phyloP scores from a whole-genome alignment of 2,888 invertebrate genomes.

The Nemoura dubitans region DNA sequence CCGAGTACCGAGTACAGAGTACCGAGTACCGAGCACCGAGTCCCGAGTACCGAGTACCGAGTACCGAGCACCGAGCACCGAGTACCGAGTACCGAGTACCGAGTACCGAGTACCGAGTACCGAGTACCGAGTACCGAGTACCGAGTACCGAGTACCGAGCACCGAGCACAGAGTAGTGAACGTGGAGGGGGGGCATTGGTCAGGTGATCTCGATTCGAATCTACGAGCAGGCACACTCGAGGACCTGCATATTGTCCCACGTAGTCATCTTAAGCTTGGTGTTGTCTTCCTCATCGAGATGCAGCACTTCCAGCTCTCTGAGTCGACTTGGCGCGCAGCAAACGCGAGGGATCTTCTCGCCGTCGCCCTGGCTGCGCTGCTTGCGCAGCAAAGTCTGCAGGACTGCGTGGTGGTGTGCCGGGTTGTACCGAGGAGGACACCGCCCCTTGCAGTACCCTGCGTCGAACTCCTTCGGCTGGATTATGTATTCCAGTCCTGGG shows the following conservation, averaged over 20 bases:
- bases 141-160: too few species aligned
- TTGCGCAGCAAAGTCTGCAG: slow-evolving; percentile 74
- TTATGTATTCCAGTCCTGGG: slow-evolving; percentile 70
- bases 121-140: too few species aligned
- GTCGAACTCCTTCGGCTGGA: slow-evolving; percentile 75
- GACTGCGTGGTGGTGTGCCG: slow-evolving; percentile 75
- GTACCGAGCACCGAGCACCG: too few species aligned
- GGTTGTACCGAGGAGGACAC: slow-evolving; percentile 74
- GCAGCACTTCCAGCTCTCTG: slow-evolving; percentile 70
- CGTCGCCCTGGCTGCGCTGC: slow-evolving; percentile 60
- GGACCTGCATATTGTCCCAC: slow-evolving; percentile 76
- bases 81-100: too few species aligned
- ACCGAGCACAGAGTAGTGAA: neutral
- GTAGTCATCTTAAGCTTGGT: slow-evolving; percentile 71
- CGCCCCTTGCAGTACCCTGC: slow-evolving; percentile 76
- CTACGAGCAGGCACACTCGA: slow-evolving; percentile 77
- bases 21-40: too few species aligned
- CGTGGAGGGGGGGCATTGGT: neutral
- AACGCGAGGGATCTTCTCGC: slow-evolving; percentile 62
- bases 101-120: too few species aligned
- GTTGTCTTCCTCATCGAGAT: slow-evolving; percentile 70
- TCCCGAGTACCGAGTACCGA: too few species aligned
- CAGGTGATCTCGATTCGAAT: neutral
- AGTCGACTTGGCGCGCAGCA: slow-evolving; percentile 77
- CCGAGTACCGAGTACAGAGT: too few species aligned